Conservation (phyloP, 2,888 invertebrate genomes). For the Drosophila cognata region DNA sequence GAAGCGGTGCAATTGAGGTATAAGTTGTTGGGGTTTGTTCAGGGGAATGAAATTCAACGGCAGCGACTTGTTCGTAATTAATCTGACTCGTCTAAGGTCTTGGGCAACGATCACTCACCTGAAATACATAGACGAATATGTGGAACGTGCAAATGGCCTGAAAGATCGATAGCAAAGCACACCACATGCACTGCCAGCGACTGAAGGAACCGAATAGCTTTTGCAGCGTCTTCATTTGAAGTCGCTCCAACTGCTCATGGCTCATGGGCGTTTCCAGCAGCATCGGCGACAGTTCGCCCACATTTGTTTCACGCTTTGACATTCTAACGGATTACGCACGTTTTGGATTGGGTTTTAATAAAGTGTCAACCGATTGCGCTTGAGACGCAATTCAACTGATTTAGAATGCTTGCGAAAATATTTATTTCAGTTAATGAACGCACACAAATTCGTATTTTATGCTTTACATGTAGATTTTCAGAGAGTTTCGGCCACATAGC, state of each 20-base stretch:
- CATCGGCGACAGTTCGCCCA: slow-evolving; percentile 64
- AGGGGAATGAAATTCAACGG: slow-evolving; percentile 5
- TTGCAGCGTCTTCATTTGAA: slow-evolving; percentile 67
- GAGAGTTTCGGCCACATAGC: slow-evolving; percentile 41
- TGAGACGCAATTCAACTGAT: slow-evolving; percentile 65
- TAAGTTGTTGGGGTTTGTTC: slow-evolving; percentile 11
- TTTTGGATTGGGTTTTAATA: slow-evolving; percentile 3
- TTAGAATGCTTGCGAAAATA: slow-evolving; percentile 53
- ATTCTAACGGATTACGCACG: slow-evolving; percentile 31
- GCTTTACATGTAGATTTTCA: slow-evolving; percentile 41
- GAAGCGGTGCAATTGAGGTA: background rate
- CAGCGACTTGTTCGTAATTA: slow-evolving; percentile 14
- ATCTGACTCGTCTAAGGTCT: slow-evolving; percentile 45
- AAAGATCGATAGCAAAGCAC: slow-evolving; percentile 87
- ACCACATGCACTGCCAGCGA: slow-evolving; percentile 87
- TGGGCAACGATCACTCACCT: slow-evolving; percentile 75
- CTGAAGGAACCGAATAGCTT: slow-evolving; percentile 87
- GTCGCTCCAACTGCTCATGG: slow-evolving; percentile 62
- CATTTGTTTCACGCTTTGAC: slow-evolving; percentile 37
- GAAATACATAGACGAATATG: slow-evolving; percentile 87
- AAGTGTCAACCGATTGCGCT: slow-evolving; percentile 61
- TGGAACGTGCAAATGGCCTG: slow-evolving; percentile 88
- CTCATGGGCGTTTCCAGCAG: slow-evolving; percentile 27
- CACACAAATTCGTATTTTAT: slow-evolving; percentile 40
- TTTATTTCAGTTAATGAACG: slow-evolving; percentile 32